These are phyloP conservation scores for Limanda limanda DNA, from an alignment of 2,113 vertebrate genomes.

Conservation along the genomic window DNA sequence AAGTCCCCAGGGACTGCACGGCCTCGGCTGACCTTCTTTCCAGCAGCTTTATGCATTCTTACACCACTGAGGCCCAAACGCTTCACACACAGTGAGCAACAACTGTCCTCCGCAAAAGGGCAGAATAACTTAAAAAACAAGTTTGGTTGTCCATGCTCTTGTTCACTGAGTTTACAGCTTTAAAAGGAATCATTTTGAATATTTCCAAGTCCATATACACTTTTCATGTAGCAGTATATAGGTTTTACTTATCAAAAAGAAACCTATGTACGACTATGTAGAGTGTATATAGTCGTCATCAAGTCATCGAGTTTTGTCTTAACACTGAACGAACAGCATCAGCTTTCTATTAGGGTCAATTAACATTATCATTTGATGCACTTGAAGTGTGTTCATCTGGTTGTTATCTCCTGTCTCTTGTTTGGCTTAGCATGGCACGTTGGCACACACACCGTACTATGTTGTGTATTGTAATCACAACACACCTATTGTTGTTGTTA, in stretches of 20 bases:
- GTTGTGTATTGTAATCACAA: too few species aligned
- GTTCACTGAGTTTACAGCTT: neutral
- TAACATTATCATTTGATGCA: neutral
- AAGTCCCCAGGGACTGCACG: constrained; percentile 25
- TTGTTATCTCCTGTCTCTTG: too few species aligned
- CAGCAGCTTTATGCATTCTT: constrained; percentile 49
- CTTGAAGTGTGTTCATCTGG: too few species aligned
- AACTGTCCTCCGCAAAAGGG: constrained; percentile 14
- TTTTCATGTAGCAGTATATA: neutral
- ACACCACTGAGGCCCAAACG: constrained; percentile 37
- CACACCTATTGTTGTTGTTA: too few species aligned
- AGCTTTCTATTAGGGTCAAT: constrained; percentile 3
- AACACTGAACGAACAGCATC: constrained; percentile 17
- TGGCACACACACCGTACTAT: too few species aligned
- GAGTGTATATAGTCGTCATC: too few species aligned
- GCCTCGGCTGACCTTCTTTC: constrained; percentile 36
- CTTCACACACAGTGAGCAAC: constrained; percentile 42
- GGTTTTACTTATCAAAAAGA: neutral
- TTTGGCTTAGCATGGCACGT: too few species aligned
- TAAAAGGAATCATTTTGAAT: neutral
- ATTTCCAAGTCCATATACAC: neutral
- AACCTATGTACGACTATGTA: too few species aligned
- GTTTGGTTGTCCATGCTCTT: neutral
- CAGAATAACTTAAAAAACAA: neutral
- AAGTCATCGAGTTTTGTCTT: too few species aligned